These are phyloP conservation scores for Amphibalanus amphitrite DNA, from an alignment of 1,140 invertebrate genomes.

Conservation along the genomic window DNA sequence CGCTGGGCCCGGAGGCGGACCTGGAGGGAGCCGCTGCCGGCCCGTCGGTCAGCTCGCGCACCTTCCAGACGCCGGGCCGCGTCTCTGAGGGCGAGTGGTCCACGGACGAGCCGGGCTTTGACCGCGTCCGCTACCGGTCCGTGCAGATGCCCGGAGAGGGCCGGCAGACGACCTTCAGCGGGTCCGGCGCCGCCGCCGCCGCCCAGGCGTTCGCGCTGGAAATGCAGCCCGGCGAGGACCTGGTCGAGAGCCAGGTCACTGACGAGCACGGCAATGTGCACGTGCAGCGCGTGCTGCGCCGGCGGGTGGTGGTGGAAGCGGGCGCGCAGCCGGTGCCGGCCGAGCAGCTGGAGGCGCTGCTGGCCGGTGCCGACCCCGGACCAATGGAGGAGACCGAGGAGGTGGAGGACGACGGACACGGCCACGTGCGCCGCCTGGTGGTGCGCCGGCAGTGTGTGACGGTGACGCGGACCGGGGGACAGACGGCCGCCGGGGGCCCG, in stretches of 20 bases:
- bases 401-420: too few species aligned
- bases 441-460: background rate
- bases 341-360: slow-evolving; percentile 9
- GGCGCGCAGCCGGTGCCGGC: slow-evolving; percentile 16
- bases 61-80: slow-evolving; percentile 35
- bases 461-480: background rate
- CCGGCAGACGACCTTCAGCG: slow-evolving; percentile 34
- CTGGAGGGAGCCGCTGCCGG: slow-evolving; percentile 32
- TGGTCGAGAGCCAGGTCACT: slow-evolving; percentile 29
- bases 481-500: background rate
- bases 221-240: slow-evolving; percentile 33
- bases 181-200: slow-evolving; percentile 32
- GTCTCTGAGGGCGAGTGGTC: slow-evolving; percentile 31
- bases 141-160: slow-evolving; percentile 34
- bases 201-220: slow-evolving; percentile 31
- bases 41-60: slow-evolving; percentile 33
- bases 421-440: background rate
- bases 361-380: background rate
- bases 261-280: slow-evolving; percentile 35
- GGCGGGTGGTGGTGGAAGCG: slow-evolving; percentile 27
- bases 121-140: slow-evolving; percentile 29
- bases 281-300: slow-evolving; percentile 31
- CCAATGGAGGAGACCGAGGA: background rate
- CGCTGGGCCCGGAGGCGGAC: slow-evolving; percentile 30
- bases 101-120: slow-evolving; percentile 26